Base-by-base conservation (phyloP, 2,797 vertebrate genomes). In the Molossus alvarezi region DNA sequence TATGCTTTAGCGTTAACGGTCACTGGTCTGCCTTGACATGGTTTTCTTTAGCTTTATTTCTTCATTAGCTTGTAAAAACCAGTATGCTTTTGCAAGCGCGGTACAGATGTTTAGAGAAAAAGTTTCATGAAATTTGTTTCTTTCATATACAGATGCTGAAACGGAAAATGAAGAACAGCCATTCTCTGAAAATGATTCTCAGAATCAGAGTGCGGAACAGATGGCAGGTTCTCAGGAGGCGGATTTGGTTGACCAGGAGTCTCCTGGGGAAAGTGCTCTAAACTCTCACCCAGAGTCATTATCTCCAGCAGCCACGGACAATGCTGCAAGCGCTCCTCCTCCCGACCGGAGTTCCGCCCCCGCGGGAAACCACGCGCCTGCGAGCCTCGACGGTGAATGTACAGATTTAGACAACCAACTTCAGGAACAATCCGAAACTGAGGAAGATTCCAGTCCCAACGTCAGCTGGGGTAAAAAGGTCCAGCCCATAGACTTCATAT, bases 401-500 rank as follows among this genome's bases (percentile, higher is more conserved):
- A 88, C 95, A 9, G 94, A 97, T 90, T 97, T 93, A 96, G 98
- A 98, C 94, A 96, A 97, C 95, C 98, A 98, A 80, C 97, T 94
- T 97, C 97, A 98, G 96, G 98, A 98, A 96, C 98, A 99, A 97
- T 95, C 98, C n/a, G 97, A 98, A 82, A 98, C 96, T 0, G 98
- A 99, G 75, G 97, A 98, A 81, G 98, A 98, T 79, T 88, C 98
- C 57, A 98, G 0, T 93, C 97, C 98, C 96, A 97, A 97, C 86
- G 97, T 96, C 82, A 98, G 97, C 95, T 98, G 98, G 98, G 98
- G 98, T 80, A 98, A 96, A 79, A 98, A 98, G 97, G 98, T 87
- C 96, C 99, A 99, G 82, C 99, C 99, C 71, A 99, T 99, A 98
- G 99, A 99, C 95, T 99, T 99, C 60, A 98, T 99, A 98, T 98